These are phyloP conservation scores for Chrysina gloriosa DNA, from an alignment of 2,888 invertebrate species.

Conservation along the genomic window DNA sequence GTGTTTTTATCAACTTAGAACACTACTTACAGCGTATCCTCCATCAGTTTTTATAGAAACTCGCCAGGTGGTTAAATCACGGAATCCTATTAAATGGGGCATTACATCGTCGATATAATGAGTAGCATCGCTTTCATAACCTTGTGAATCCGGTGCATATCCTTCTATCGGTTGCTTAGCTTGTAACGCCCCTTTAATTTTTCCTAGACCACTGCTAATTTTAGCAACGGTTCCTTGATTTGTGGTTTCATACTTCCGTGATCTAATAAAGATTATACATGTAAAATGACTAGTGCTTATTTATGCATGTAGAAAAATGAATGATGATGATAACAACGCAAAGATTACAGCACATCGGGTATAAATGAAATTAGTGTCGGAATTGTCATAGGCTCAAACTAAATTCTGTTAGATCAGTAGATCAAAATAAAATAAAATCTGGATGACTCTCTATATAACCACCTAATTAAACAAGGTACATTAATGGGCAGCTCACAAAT, in stretches of 20 bases:
- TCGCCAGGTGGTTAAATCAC: slow-evolving; percentile 76
- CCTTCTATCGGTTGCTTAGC: slow-evolving; percentile 68
- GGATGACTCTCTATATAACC: too few relatives aligned
- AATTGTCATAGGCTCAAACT: too few relatives aligned
- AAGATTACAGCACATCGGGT: too few relatives aligned
- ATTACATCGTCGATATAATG: slow-evolving; percentile 57
- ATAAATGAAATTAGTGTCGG: too few relatives aligned
- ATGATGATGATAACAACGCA: too few relatives aligned
- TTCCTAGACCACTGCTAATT: slow-evolving; percentile 71
- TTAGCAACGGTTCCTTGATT: slow-evolving; percentile 63
- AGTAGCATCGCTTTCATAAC: slow-evolving; percentile 55
- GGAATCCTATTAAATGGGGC: slow-evolving; percentile 55
- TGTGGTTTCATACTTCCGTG: slow-evolving; percentile 55
- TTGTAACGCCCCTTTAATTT: slow-evolving; percentile 73
- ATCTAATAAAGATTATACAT: slow-evolving; percentile 46
- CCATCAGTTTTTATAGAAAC: slow-evolving; percentile 66
- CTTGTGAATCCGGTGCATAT: slow-evolving; percentile 56
- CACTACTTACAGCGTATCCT: slow-evolving; percentile 12
- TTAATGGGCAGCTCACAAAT: too few relatives aligned
- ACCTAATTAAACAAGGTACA: too few relatives aligned
- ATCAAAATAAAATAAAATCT: too few relatives aligned
- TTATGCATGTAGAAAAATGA: too few relatives aligned
- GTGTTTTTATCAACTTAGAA: too few relatives aligned
- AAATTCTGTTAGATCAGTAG: too few relatives aligned
- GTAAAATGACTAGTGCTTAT: too few relatives aligned